Evolutionary conservation across 2,888 invertebrate genomes (phyloP).

Genomic region (Pyralis farinalis): DNA sequence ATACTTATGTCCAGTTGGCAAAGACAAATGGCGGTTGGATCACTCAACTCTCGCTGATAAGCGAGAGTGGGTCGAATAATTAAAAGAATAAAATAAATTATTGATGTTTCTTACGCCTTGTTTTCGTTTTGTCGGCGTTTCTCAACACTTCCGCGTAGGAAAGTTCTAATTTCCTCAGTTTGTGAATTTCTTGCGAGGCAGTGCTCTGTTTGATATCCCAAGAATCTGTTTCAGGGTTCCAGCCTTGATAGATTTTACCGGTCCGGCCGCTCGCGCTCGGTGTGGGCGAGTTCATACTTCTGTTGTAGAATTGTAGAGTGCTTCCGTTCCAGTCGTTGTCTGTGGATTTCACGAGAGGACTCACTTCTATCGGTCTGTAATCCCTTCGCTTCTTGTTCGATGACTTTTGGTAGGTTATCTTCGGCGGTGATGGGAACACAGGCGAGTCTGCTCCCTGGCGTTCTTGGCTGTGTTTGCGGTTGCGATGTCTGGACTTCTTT

Average conservation of each 20-base stretch:
- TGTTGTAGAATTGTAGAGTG: constrained; percentile 85
- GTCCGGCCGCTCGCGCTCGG: constrained; percentile 76
- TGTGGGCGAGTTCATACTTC: constrained; percentile 81
- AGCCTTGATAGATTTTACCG: constrained; percentile 72
- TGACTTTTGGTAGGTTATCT: constrained; percentile 80
- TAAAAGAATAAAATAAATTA: constrained; percentile 47
- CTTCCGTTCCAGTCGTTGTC: constrained; percentile 85
- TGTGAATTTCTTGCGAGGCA: constrained; percentile 91
- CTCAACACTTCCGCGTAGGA: constrained; percentile 93
- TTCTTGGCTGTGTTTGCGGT: constrained; percentile 82
- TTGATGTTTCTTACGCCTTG: constrained; percentile 75
- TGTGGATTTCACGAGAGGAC: constrained; percentile 64
- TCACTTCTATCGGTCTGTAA: constrained; percentile 76
- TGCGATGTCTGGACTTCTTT: constrained; percentile 86
- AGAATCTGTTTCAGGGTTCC: constrained; percentile 71
- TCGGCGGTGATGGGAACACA: constrained; percentile 85
- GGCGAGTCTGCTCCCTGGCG: constrained; percentile 86
- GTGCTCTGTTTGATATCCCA: constrained; percentile 83
- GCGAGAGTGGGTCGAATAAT: constrained; percentile 64
- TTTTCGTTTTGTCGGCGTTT: constrained; percentile 83
- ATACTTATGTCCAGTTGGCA: constrained; percentile 74
- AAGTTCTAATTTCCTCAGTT: constrained; percentile 89
- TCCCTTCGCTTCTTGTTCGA: constrained; percentile 82
- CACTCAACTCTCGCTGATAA: constrained; percentile 59
- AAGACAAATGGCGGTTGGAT: constrained; percentile 75